Evolutionary conservation across 2,113 vertebrate species (phyloP).

Genomic region (Ameiurus melas): DNA sequence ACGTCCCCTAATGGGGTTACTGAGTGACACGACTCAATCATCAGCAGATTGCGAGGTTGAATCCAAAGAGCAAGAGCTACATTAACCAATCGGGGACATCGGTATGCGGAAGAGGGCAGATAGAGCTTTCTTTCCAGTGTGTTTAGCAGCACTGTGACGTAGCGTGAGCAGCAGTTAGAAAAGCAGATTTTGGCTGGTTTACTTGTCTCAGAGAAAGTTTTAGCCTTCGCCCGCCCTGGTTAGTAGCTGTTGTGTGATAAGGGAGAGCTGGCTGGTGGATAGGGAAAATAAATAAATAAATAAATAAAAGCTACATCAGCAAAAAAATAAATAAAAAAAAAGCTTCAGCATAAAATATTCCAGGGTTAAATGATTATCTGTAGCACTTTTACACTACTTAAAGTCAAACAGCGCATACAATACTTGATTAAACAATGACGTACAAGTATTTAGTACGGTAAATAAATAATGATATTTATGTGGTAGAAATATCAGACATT

Average conservation of each 20-base stretch:
- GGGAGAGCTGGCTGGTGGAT: not conserved
- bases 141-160: not conserved
- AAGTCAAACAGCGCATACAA: no score
- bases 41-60: not conserved
- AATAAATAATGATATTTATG: not conserved
- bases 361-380: no score
- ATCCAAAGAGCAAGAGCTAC: not conserved
- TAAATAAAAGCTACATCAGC: no score
- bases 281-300: not conserved
- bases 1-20: not conserved
- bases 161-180: not conserved
- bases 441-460: not conserved
- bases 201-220: not conserved
- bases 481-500: not conserved
- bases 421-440: no score
- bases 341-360: not conserved
- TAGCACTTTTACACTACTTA: no score
- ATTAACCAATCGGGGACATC: not conserved
- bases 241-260: not conserved
- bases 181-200: not conserved
- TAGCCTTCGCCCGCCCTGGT: not conserved
- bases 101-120: not conserved
- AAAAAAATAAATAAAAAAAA: no score
- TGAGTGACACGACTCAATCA: not conserved
- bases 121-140: not conserved